Evolutionary conservation across 2,888 invertebrate species (phyloP).

Genomic region (Ophioninae sp.): DNA sequence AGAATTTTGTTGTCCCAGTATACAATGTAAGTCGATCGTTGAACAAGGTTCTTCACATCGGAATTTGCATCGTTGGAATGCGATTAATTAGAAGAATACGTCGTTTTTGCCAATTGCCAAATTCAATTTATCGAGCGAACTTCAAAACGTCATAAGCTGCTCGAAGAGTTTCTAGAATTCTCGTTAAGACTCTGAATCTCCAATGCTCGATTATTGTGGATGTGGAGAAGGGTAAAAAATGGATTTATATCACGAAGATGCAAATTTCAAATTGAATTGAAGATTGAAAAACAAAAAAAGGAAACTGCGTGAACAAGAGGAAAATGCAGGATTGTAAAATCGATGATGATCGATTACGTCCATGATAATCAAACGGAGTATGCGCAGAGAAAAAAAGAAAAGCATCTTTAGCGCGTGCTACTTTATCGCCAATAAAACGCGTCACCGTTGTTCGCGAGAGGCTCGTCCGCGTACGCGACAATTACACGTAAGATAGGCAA

Average conservation of each 20-base stretch:
- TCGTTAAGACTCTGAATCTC: not conserved
- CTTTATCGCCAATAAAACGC: not conserved
- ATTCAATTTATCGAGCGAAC: not conserved
- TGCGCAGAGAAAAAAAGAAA: constrained; percentile 20
- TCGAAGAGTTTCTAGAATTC: not conserved
- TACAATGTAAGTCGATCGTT: constrained; percentile 73
- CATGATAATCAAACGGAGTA: constrained; percentile 62
- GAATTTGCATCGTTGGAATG: constrained; percentile 29
- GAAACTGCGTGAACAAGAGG: constrained; percentile 9
- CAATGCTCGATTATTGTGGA: not conserved
- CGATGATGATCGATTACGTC: constrained; percentile 35
- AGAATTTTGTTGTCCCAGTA: constrained; percentile 77
- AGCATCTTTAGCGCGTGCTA: not conserved
- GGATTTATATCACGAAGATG: not conserved
- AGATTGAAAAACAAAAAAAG: constrained; percentile 47
- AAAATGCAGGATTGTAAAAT: not conserved
- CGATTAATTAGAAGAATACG: constrained; percentile 38
- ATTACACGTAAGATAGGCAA: not conserved
- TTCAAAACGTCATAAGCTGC: not conserved
- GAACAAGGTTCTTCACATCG: constrained; percentile 37
- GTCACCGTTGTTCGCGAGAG: not conserved
- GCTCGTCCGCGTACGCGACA: not conserved
- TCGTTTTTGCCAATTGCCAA: not conserved
- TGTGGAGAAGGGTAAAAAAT: not conserved
- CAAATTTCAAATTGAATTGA: constrained; percentile 9